phyloP scores from a whole-genome alignment of 1,140 invertebrate species.

The Teleopsis dalmanni region DNA sequence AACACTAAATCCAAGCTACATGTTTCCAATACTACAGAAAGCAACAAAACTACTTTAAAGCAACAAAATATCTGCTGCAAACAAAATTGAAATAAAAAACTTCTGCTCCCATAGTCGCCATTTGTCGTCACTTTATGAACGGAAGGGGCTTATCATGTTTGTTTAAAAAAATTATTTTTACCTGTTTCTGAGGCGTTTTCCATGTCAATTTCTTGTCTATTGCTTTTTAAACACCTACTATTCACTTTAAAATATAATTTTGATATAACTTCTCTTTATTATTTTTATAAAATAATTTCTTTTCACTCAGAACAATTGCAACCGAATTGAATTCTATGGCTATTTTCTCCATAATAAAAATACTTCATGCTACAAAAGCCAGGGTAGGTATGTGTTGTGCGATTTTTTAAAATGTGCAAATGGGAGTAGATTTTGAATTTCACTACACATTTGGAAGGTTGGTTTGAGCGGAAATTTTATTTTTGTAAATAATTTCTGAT shows the following conservation, averaged over 20 bases:
- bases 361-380: too few relatives aligned
- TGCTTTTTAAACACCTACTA: slow-evolving; percentile 3
- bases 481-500: too few relatives aligned
- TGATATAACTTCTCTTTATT: slow-evolving; percentile 6
- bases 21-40: background rate
- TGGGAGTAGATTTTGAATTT: too few relatives aligned
- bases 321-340: slow-evolving; percentile 13
- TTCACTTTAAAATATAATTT: slow-evolving; percentile 2
- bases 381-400: too few relatives aligned
- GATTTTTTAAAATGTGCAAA: too few relatives aligned
- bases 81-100: slow-evolving; percentile 8
- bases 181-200: slow-evolving; percentile 12
- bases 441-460: too few relatives aligned
- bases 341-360: slow-evolving; percentile 16
- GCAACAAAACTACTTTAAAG: slow-evolving; percentile 7
- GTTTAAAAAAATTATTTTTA: slow-evolving; percentile 7
- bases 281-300: slow-evolving; percentile 7
- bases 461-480: too few relatives aligned
- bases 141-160: slow-evolving; percentile 4
- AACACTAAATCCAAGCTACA: background rate
- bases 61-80: slow-evolving; percentile 12
- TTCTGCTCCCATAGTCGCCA: slow-evolving; percentile 12
- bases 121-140: slow-evolving; percentile 11
- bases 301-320: slow-evolving; percentile 1
- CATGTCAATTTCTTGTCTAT: slow-evolving; percentile 8